Base-by-base conservation (phyloP, 2,888 invertebrate species). In the Andrena dorsata region DNA sequence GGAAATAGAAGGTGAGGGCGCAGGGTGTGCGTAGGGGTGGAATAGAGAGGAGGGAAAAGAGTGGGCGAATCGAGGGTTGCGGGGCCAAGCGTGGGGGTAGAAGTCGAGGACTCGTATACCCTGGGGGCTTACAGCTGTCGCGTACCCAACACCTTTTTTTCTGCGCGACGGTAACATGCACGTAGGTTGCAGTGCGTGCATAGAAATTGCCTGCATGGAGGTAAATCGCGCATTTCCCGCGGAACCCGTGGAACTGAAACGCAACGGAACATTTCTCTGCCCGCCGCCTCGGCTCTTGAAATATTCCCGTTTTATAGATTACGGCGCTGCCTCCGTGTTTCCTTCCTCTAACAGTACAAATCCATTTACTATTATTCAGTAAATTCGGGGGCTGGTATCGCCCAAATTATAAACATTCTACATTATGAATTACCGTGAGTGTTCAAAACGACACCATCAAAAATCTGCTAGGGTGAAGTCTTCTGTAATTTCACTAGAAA, bases 121-220 rank as follows among this genome's bases (percentile, higher is more conserved):
- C 92, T 81, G 76, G 91, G 90, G 93, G 92, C 89, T 92, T 92
- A 92, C 93, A 93, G 93, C 93, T 93, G 93, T 93, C 93, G 93
- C 92, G 89, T 90, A 92, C 90, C 92, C 93, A 89, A 93, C 93
- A 92, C 92, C 92, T 91, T 90, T 90, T 89, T 83, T 82, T 86
- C 71, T 77, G 72, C 86, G 70, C 80, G 85, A 63, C 78, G 58
- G 76, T 71, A 80, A 80, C 86, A 78, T 77, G 84, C 80, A 80
- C 82, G 82, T 76, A 83, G 74, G 83, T 73, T 71, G 79, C 76
- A 56, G 71, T 76, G 82, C 83, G 76, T 84, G 86, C 86, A 84
- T 86, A 86, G 84, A 88, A 88, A 88, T 88, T 88, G 82, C 85
- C 85, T 70, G 73, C 79, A 76, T 53, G 80, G 77, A 75, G 80